phyloP scores from a whole-genome alignment of 2,797 vertebrate genomes.

The Typhlichthys eigenmanni region DNA sequence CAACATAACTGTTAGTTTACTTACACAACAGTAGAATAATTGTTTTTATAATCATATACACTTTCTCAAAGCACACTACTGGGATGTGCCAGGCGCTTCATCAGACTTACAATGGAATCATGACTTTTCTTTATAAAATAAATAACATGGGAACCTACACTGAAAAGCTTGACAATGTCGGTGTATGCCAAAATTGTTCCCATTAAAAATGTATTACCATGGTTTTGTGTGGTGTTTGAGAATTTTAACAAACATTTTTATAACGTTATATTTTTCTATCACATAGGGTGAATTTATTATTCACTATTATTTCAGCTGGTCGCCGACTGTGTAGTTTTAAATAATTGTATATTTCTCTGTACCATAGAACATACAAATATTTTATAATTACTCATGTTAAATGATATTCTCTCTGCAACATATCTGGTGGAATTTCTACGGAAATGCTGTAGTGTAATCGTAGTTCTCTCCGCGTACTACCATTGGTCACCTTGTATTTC shows the following conservation, averaged over 20 bases:
- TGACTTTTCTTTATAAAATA: not conserved
- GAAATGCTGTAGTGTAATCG: not conserved
- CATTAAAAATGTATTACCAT: slow-evolving; percentile 40
- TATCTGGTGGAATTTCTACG: too few species aligned
- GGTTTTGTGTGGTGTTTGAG: slow-evolving; percentile 33
- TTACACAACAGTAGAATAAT: not conserved
- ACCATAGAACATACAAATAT: too few species aligned
- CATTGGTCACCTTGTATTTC: slow-evolving; percentile 32
- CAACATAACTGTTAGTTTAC: too few species aligned
- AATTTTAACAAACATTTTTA: slow-evolving; percentile 52
- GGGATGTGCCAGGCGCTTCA: slow-evolving; percentile 18
- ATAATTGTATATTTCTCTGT: too few species aligned
- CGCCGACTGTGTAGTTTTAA: too few species aligned
- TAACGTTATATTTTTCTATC: slow-evolving; percentile 17
- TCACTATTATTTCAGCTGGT: too few species aligned
- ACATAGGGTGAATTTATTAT: too few species aligned
- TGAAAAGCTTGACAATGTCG: not conserved
- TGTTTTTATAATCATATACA: slow-evolving; percentile 34
- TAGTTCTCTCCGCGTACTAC: not conserved
- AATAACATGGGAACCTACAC: slow-evolving; percentile 9
- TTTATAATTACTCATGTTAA: too few species aligned
- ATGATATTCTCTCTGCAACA: too few species aligned
- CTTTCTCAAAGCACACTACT: slow-evolving; percentile 55
- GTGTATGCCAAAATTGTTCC: slow-evolving; percentile 51
- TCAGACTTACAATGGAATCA: slow-evolving; percentile 1